A percentile compares a stretch with the other conserved stretches of the same genome.
Evolutionary conservation across 2,113 vertebrate species (phyloP).

Genomic region (Seriola aureovittata): DNA sequence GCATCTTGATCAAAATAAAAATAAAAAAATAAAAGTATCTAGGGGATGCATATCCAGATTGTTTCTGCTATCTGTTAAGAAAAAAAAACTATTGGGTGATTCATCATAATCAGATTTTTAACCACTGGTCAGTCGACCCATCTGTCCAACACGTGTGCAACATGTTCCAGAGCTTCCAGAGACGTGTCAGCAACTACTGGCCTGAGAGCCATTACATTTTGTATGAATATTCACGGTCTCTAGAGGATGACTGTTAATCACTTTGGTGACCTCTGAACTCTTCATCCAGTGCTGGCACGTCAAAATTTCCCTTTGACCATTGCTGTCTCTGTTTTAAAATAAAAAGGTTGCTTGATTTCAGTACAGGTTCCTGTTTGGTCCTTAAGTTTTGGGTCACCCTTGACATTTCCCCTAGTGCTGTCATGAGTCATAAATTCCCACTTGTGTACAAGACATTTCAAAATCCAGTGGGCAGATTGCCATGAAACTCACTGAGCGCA

Average conservation of each 20-base stretch:
- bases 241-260: not conserved
- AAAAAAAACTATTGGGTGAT: no score
- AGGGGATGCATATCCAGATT: no score
- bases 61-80: no score
- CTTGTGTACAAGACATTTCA: conserved; percentile 5
- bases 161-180: not conserved
- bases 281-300: not conserved
- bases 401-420: conserved; percentile 8
- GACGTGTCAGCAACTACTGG: not conserved
- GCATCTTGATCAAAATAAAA: no score
- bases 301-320: not conserved
- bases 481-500: conserved; percentile 1
- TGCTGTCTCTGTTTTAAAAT: not conserved
- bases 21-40: no score
- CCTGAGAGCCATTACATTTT: not conserved
- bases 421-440: not conserved
- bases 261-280: not conserved
- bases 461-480: conserved; percentile 11
- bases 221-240: not conserved
- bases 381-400: not conserved
- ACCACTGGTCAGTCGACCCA: no score
- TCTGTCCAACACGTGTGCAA: not conserved
- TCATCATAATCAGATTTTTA: no score
- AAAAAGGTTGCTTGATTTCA: not conserved
- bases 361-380: not conserved